These are phyloP conservation scores for Tamias sibiricus DNA, from an alignment of 2,113 vertebrate species.

Conservation along the genomic window DNA sequence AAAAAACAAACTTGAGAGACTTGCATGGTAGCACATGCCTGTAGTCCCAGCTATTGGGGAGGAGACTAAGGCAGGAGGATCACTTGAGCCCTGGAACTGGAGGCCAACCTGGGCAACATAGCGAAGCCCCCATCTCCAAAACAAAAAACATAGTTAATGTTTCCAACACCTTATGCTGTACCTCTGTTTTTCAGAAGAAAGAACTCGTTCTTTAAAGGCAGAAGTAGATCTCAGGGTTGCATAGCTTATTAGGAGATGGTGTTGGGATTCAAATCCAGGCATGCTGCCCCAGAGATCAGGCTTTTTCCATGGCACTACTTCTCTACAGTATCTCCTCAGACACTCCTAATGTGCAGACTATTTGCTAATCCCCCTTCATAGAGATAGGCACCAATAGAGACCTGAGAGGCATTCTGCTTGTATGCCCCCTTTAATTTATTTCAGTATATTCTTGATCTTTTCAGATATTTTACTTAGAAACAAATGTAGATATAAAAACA, in stretches of 20 bases:
- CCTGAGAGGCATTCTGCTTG: neutral
- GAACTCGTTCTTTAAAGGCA: rapidly evolving
- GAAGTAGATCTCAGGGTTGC: neutral
- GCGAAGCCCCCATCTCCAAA: neutral
- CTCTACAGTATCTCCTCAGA: neutral
- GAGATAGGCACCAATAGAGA: neutral
- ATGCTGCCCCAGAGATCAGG: neutral
- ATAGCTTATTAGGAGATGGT: neutral
- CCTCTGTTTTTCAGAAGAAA: neutral
- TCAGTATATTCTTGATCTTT: neutral
- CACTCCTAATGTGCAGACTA: neutral
- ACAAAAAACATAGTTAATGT: neutral
- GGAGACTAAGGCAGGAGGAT: too few species aligned
- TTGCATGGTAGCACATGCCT: too few species aligned
- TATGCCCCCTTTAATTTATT: neutral
- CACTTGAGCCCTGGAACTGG: too few species aligned
- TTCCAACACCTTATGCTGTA: neutral
- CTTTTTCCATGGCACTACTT: too few species aligned
- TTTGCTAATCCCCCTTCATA: neutral
- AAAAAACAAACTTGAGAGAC: too few species aligned
- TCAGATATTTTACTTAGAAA: conserved; percentile 42
- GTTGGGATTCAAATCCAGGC: neutral
- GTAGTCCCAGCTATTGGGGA: too few species aligned
- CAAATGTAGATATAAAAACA: conserved; percentile 27
- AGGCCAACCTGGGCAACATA: too few species aligned